These are phyloP conservation scores for Seira musarum DNA, from an alignment of 2,888 invertebrate genomes.

Conservation along the genomic window DNA sequence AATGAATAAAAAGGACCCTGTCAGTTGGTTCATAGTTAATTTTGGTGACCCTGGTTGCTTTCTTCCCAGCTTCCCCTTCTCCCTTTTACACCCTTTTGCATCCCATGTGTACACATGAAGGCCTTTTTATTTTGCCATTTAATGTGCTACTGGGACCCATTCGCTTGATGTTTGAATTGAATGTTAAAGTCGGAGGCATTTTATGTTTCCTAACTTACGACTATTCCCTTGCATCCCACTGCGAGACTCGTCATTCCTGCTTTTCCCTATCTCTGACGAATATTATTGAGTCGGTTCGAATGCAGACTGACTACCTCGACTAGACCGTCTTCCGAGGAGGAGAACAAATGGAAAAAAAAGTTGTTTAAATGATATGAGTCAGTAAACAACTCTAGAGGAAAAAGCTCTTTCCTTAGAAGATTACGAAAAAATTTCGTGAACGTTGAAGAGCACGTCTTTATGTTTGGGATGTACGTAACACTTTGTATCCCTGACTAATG, in stretches of 20 bases:
- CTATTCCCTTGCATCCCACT: neutral
- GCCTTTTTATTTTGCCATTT: conserved; percentile 48
- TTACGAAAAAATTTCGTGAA: too few relatives aligned
- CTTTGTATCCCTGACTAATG: too few relatives aligned
- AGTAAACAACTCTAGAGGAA: too few relatives aligned
- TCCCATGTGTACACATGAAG: conserved; percentile 43
- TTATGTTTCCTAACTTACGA: neutral
- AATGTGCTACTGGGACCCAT: conserved; percentile 54
- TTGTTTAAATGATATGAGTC: too few relatives aligned
- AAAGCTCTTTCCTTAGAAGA: too few relatives aligned
- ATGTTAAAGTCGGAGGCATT: conserved; percentile 37
- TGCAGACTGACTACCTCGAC: neutral
- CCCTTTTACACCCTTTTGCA: too few relatives aligned
- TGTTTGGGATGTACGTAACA: too few relatives aligned
- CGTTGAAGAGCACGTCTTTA: too few relatives aligned
- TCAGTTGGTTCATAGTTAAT: conserved; percentile 36
- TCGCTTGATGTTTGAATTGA: conserved; percentile 45
- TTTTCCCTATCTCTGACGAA: neutral
- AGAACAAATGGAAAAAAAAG: too few relatives aligned
- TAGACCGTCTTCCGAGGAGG: too few relatives aligned
- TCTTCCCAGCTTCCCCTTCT: neutral
- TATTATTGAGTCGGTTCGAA: neutral
- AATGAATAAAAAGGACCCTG: conserved; percentile 5
- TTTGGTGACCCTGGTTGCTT: conserved; percentile 45
- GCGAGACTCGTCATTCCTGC: neutral